Evolutionary conservation across 2,797 vertebrate genomes (phyloP).

Genomic region (Philypnodon macrostomus): DNA sequence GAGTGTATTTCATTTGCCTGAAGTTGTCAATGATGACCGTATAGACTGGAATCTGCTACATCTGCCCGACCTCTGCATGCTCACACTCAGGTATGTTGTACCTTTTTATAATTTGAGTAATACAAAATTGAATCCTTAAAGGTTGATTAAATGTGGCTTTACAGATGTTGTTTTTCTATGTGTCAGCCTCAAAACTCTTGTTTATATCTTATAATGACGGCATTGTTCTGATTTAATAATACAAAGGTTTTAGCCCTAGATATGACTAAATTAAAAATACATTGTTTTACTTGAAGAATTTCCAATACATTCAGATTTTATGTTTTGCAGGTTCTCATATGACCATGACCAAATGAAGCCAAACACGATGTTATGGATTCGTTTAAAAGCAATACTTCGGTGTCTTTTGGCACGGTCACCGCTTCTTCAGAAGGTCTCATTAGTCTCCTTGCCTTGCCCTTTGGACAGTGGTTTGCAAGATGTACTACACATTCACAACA

Average conservation of each 20-base stretch:
- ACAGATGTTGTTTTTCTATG: neutral
- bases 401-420: constrained; percentile 68
- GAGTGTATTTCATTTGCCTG: neutral
- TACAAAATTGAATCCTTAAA: no score
- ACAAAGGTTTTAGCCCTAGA: no score
- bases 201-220: no score
- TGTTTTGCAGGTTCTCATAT: constrained; percentile 65
- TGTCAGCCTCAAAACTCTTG: neutral
- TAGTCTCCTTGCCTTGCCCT: constrained; percentile 71
- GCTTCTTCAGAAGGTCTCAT: constrained; percentile 62
- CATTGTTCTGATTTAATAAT: no score
- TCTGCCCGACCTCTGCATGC: constrained; percentile 62
- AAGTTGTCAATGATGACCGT: constrained; percentile 7
- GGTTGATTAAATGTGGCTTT: neutral
- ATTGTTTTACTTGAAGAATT: neutral
- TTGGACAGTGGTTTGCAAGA: constrained; percentile 65
- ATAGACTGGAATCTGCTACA: constrained; percentile 37
- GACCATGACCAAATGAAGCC: constrained; percentile 60
- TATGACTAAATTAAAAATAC: neutral
- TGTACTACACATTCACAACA: constrained; percentile 21
- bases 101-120: no score
- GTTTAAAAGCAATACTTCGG: constrained; percentile 59
- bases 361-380: constrained; percentile 33
- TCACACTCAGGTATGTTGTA: constrained; percentile 73
- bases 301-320: constrained; percentile 2